phyloP scores from a whole-genome alignment of 2,888 invertebrate species.

The Scaptodrosophila latifasciaeformis region DNA sequence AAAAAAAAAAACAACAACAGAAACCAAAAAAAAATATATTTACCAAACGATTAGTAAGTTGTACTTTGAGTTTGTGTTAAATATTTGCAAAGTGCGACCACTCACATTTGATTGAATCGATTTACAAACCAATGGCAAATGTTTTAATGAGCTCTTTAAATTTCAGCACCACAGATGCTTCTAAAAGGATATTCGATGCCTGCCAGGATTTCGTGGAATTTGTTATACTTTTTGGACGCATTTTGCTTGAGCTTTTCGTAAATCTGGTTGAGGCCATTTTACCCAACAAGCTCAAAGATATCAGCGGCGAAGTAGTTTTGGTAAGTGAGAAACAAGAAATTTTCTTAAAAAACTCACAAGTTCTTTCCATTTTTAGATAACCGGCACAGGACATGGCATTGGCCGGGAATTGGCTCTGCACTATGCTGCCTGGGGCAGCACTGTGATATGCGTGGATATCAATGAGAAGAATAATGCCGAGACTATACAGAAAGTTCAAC shows the following conservation, averaged over 20 bases:
- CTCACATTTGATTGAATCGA: no score
- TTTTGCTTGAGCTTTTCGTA: constrained; percentile 56
- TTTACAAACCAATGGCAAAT: background rate
- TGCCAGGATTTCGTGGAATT: constrained; percentile 68
- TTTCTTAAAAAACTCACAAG: background rate
- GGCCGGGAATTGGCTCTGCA: constrained; percentile 85
- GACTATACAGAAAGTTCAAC: constrained; percentile 78
- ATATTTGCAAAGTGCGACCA: background rate
- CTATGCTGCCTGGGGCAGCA: constrained; percentile 83
- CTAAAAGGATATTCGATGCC: constrained; percentile 64
- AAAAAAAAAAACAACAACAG: background rate
- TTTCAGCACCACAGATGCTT: constrained; percentile 64
- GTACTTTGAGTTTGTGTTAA: background rate
- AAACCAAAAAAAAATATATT: background rate
- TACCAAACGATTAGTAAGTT: background rate
- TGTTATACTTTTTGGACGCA: constrained; percentile 50
- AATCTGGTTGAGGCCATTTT: constrained; percentile 41
- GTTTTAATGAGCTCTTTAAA: background rate
- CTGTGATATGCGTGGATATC: constrained; percentile 86
- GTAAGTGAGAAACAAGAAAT: constrained; percentile 76
- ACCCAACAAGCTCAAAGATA: constrained; percentile 79
- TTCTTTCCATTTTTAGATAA: constrained; percentile 78
- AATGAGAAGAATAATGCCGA: constrained; percentile 82
- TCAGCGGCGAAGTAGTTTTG: constrained; percentile 85
- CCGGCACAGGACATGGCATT: constrained; percentile 90